A percentile compares a stretch with the other conserved stretches of the same genome.
Conservation (phyloP, 2,113 vertebrate genomes). For the Arizona elegans region DNA sequence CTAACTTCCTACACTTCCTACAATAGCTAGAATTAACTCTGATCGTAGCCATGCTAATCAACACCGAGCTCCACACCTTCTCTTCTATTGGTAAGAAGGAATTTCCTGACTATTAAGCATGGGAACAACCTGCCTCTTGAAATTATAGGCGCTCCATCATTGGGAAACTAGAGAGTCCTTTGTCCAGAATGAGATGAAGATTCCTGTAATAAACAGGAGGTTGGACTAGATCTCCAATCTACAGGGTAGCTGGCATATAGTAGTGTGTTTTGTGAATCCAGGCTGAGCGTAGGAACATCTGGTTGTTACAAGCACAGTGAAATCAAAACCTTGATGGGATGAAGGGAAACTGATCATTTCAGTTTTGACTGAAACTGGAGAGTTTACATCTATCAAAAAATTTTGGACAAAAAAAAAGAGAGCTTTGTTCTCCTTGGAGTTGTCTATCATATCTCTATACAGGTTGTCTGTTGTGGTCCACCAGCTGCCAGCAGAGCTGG, state of each 20-base stretch:
- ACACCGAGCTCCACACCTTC: too few relatives aligned
- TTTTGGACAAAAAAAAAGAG: not conserved
- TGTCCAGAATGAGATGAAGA: not conserved
- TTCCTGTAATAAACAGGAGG: not conserved
- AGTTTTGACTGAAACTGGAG: not conserved
- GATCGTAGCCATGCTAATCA: not conserved
- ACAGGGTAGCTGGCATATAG: not conserved
- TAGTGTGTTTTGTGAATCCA: not conserved
- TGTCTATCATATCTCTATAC: not conserved
- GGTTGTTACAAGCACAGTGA: not conserved
- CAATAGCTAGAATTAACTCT: not conserved
- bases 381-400: not conserved
- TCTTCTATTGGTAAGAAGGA: not conserved
- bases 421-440: not conserved
- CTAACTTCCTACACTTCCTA: too few relatives aligned
- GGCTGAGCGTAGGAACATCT: not conserved
- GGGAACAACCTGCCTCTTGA: not conserved
- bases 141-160: not conserved
- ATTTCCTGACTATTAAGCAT: not conserved
- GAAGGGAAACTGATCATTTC: not conserved
- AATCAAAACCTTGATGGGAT: not conserved
- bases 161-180: not conserved
- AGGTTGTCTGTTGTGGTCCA: too few relatives aligned
- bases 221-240: not conserved
- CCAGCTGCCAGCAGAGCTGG: too few relatives aligned